Conservation (phyloP, 1,140 invertebrate species). For the Meloidogyne floridensis region DNA sequence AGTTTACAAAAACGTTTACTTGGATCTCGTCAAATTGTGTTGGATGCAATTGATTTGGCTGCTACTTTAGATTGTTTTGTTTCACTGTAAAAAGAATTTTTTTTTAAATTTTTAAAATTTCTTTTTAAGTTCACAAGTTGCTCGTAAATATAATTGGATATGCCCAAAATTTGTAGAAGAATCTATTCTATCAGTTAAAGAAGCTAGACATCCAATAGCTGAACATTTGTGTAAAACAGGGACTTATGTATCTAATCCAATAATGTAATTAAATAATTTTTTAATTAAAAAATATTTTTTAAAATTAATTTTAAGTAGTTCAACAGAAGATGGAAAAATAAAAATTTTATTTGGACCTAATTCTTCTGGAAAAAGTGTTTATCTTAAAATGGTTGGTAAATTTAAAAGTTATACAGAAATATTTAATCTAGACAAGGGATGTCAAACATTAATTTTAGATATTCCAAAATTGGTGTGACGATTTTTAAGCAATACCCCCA, state of each 20-base stretch:
- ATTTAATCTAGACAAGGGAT: no score
- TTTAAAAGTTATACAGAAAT: not conserved
- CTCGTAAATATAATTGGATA: conserved; percentile 60
- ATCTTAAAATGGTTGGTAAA: conserved; percentile 77
- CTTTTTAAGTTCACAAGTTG: conserved; percentile 41
- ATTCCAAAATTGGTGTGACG: no score
- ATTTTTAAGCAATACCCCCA: no score
- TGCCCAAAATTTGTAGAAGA: conserved; percentile 58
- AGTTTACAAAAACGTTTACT: conserved; percentile 54
- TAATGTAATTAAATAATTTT: conserved; percentile 32
- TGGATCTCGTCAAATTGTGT: conserved; percentile 31
- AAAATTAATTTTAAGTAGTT: conserved; percentile 30
- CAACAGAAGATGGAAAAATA: conserved; percentile 70
- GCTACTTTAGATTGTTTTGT: conserved; percentile 58
- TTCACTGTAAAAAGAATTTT: conserved; percentile 35
- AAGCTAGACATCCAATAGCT: conserved; percentile 55
- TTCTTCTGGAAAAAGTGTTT: conserved; percentile 86
- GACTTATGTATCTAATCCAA: conserved; percentile 56
- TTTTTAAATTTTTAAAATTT: not conserved
- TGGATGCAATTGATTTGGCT: conserved; percentile 47
- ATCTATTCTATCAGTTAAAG: conserved; percentile 50
- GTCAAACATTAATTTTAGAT: no score
- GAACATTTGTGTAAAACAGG: conserved; percentile 38
- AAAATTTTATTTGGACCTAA: conserved; percentile 86
- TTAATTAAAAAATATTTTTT: not conserved